These are phyloP conservation scores for Heteropelma amictum DNA, from an alignment of 2,888 invertebrate species.

Conservation along the genomic window DNA sequence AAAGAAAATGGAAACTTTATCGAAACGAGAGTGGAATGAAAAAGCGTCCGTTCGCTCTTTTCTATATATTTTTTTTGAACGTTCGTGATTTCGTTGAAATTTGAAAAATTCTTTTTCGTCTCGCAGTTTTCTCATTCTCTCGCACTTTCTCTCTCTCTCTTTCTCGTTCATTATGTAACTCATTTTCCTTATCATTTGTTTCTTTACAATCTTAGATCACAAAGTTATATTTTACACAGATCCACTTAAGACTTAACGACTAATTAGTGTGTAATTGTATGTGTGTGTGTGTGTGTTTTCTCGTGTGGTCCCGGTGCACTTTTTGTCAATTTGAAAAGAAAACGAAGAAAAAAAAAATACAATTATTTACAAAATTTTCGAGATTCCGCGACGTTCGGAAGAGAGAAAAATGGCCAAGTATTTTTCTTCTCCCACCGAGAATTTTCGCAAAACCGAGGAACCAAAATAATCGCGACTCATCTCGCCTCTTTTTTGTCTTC, in stretches of 20 bases:
- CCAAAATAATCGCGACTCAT: constrained; percentile 7
- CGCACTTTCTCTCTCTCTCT: constrained; percentile 34
- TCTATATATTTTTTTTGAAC: no score
- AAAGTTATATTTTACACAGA: constrained; percentile 76
- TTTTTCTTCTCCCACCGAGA: constrained; percentile 13
- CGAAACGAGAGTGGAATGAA: no score
- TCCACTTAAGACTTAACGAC: constrained; percentile 72
- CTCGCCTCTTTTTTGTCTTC: neutral
- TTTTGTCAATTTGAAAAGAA: no score
- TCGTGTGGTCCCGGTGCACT: constrained; percentile 41
- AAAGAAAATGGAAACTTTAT: constrained; percentile 21
- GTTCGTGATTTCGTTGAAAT: no score
- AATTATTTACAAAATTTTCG: constrained; percentile 49
- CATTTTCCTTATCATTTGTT: constrained; percentile 35
- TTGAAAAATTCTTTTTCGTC: no score
- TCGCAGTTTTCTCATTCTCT: constrained; percentile 30
- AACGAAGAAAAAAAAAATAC: no score
- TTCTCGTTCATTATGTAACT: constrained; percentile 30
- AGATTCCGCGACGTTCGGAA: constrained; percentile 26
- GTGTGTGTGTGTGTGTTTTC: constrained; percentile 24
- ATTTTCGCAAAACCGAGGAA: constrained; percentile 24
- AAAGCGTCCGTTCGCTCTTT: no score
- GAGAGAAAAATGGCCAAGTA: neutral
- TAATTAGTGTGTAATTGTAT: constrained; percentile 56
- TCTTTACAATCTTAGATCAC: constrained; percentile 76